phyloP scores from a whole-genome alignment of 2,113 vertebrate species.

The Tragelaphus buxtoni region DNA sequence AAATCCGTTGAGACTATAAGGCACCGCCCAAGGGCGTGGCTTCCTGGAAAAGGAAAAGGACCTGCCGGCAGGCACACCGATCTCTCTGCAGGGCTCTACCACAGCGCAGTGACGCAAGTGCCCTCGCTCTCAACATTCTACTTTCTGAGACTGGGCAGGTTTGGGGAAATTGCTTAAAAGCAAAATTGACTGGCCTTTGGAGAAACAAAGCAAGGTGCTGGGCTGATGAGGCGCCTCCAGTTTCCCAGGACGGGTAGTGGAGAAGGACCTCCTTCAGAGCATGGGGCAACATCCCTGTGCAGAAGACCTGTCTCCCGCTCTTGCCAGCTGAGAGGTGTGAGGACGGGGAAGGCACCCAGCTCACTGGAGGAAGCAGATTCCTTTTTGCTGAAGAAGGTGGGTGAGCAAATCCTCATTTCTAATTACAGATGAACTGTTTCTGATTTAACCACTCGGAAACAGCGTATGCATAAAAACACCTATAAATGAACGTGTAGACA shows the following conservation, averaged over 20 bases:
- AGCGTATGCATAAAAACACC: background rate
- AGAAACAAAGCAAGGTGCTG: background rate
- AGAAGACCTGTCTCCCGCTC: background rate
- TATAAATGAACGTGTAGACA: background rate
- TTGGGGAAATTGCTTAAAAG: background rate
- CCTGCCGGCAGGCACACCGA: fast-evolving
- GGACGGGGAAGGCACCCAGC: background rate
- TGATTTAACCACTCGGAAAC: background rate
- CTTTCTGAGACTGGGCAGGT: background rate
- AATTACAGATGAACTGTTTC: background rate
- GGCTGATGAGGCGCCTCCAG: background rate
- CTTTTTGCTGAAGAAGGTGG: background rate
- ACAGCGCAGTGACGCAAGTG: background rate
- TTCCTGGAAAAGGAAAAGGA: background rate
- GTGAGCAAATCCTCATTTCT: background rate
- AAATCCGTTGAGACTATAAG: background rate
- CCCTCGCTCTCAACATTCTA: background rate
- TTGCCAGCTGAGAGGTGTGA: background rate
- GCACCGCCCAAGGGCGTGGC: no score
- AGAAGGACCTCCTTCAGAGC: background rate
- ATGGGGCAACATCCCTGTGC: fast-evolving
- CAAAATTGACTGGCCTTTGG: background rate
- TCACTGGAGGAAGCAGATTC: background rate
- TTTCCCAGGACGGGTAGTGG: background rate
- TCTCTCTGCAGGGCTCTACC: fast-evolving